Evolutionary conservation across 2,888 invertebrate species (phyloP).

Genomic region (Harpalus rubripes): DNA sequence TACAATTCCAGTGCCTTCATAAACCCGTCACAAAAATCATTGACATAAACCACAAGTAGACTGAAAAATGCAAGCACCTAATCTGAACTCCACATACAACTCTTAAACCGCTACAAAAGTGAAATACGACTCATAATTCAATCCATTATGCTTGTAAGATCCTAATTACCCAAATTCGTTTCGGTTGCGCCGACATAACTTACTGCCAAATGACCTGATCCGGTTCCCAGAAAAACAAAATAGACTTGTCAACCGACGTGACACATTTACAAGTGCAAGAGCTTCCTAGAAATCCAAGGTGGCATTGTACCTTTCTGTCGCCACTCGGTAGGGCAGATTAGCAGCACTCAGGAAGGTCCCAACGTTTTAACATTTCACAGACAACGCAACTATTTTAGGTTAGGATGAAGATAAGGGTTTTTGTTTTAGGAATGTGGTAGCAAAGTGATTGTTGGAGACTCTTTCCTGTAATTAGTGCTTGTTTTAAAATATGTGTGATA

Average conservation of each 20-base stretch:
- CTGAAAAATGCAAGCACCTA: constrained; percentile 12
- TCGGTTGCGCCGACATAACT: constrained; percentile 33
- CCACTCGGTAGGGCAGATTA: constrained; percentile 33
- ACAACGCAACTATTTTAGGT: constrained; percentile 45
- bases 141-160: constrained; percentile 36
- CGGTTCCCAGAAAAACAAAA: constrained; percentile 29
- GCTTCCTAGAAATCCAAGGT: constrained; percentile 38
- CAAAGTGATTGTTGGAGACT: constrained; percentile 24
- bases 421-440: constrained; percentile 47
- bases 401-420: constrained; percentile 31
- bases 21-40: background rate
- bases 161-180: constrained; percentile 42
- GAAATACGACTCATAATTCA: constrained; percentile 44
- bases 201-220: constrained; percentile 43
- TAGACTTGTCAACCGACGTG: constrained; percentile 28
- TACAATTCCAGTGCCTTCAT: background rate
- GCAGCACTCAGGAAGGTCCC: background rate
- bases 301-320: constrained; percentile 47
- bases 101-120: constrained; percentile 4
- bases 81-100: background rate
- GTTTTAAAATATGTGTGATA: constrained; percentile 51
- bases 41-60: background rate
- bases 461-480: constrained; percentile 47
- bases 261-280: constrained; percentile 37
- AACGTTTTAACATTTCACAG: constrained; percentile 38